These are phyloP conservation scores for Diarsia brunnea DNA, from an alignment of 2,888 invertebrate genomes.

Conservation along the genomic window DNA sequence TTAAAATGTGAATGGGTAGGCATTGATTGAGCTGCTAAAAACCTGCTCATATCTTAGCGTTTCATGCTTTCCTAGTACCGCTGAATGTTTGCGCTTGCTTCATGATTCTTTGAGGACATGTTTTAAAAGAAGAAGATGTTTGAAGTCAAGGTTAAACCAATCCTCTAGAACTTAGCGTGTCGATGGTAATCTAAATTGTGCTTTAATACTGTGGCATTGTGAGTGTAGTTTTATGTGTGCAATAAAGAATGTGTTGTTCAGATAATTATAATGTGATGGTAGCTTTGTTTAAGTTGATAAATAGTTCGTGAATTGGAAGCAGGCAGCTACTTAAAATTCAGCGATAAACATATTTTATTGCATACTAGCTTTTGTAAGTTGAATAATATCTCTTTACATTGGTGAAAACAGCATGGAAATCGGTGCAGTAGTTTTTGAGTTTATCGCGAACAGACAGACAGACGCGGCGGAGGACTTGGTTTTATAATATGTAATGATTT, in stretches of 20 bases:
- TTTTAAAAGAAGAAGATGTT: not conserved
- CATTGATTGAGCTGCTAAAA: slow-evolving; percentile 23
- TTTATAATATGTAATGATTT: too few relatives aligned
- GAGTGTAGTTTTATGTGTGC: not conserved
- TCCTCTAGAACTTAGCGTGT: not conserved
- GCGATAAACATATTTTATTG: not conserved
- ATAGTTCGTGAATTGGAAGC: not conserved
- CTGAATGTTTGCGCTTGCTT: not conserved
- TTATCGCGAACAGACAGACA: too few relatives aligned
- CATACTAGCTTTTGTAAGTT: too few relatives aligned
- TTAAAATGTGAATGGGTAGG: slow-evolving; percentile 2
- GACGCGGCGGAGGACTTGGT: too few relatives aligned
- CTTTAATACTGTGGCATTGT: not conserved
- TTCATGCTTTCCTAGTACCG: slow-evolving; percentile 15
- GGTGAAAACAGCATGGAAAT: too few relatives aligned
- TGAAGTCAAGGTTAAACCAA: not conserved
- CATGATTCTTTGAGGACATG: not conserved
- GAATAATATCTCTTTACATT: too few relatives aligned
- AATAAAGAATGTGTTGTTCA: not conserved
- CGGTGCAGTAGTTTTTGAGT: too few relatives aligned
- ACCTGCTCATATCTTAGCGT: not conserved
- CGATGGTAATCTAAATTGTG: not conserved
- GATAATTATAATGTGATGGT: not conserved
- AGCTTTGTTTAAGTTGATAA: not conserved
- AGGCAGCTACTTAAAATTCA: not conserved